Conservation (phyloP, 2,888 invertebrate species). For the Aphodius sticticus region DNA sequence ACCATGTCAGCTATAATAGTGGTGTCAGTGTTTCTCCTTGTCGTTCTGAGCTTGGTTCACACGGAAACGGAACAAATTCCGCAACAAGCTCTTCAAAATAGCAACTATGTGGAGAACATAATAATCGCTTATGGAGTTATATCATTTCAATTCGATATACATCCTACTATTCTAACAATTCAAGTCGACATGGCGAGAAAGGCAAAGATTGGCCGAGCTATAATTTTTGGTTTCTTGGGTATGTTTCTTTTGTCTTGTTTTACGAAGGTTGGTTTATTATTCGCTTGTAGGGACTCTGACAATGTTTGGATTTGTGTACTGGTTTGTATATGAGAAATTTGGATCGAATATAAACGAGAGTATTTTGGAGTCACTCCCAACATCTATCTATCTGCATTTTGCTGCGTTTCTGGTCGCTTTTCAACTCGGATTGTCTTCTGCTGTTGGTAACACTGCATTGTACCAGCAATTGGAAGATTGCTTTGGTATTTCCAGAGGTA, state of each 20-base stretch:
- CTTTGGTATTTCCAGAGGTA: slow-evolving; percentile 77
- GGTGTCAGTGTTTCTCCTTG: slow-evolving; percentile 69
- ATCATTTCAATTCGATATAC: slow-evolving; percentile 81
- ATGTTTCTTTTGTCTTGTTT: slow-evolving; percentile 8
- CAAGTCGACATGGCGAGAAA: slow-evolving; percentile 92
- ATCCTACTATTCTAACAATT: slow-evolving; percentile 85
- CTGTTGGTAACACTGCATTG: slow-evolving; percentile 80
- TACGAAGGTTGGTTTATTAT: background rate
- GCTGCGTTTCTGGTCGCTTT: slow-evolving; percentile 78
- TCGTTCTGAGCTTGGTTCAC: slow-evolving; percentile 68
- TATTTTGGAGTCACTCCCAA: slow-evolving; percentile 72
- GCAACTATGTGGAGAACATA: slow-evolving; percentile 59
- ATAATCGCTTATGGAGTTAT: slow-evolving; percentile 72
- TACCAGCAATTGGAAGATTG: slow-evolving; percentile 85
- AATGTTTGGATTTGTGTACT: slow-evolving; percentile 71
- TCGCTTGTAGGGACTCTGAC: slow-evolving; percentile 63
- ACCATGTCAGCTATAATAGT: slow-evolving; percentile 72
- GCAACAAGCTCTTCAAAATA: slow-evolving; percentile 24
- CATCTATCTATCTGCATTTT: slow-evolving; percentile 69
- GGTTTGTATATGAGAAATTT: slow-evolving; percentile 71
- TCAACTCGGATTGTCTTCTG: slow-evolving; percentile 80
- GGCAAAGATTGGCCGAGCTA: slow-evolving; percentile 74
- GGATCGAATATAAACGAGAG: slow-evolving; percentile 70
- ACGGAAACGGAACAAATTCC: background rate
- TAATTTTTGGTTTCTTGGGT: slow-evolving; percentile 65